Base-by-base conservation (phyloP, 2,113 vertebrate species). In the Bos javanicus region DNA sequence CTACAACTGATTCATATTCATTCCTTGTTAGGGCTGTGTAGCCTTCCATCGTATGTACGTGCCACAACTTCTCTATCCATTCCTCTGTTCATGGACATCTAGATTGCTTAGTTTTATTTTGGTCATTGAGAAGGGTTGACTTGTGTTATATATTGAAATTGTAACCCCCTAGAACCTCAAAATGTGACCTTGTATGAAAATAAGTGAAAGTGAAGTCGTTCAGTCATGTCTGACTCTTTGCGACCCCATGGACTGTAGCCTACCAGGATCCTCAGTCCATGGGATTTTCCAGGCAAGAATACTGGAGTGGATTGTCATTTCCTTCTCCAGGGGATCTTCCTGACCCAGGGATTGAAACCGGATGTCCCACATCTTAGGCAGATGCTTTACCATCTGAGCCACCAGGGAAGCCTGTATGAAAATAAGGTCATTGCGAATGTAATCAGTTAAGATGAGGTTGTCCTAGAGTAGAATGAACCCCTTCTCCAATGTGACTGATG, bases 41-140 rank as follows among this genome's bases (percentile, higher is more conserved):
- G 11, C 19, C 6, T 6, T 3, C n/a, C n/a, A 23, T 0, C 2
- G 9, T 67, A 5, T 2, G 8, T 36, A 21, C 4, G 0, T 5
- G 19, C 64, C 64, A 6, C n/a, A 12, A 3, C 19, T 5, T 23
- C 17, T 36, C 64, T 23, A 36, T 23, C 67, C 67, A 12, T 23
- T 39, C 67, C n/a, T 71, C 19, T 71, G 67, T 21, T 10, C 67
- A 12, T 12, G n/a, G n/a, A 71, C 67, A 39, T 23, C n/a, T 71
- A 39, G n/a, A 23, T 6, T 23, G n/a, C 43, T 6, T 21, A 19
- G 56, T 48, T 33, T 71, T 28, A 26, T 26, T 78, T 43, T 15
- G 36, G 9, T 21, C 60, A 8, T 33, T 2, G 28, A 26, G 28
- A 9, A 19, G 15, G 2, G 28, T 83, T 56, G 11, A 80, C 11